Evolutionary conservation across 2,113 vertebrate species (phyloP).

Genomic region (Saguinus imperator): DNA sequence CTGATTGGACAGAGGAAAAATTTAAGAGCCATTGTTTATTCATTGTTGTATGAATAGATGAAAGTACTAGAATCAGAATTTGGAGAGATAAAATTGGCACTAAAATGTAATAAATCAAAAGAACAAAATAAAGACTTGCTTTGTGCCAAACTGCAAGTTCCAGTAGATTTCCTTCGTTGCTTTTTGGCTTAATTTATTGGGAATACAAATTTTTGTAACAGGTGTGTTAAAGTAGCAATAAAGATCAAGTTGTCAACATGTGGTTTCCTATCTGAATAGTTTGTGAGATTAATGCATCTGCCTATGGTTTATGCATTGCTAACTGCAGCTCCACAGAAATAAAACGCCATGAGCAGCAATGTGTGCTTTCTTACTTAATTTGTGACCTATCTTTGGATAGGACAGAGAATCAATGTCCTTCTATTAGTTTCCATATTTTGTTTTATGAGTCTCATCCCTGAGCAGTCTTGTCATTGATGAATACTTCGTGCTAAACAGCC

Average conservation of each 20-base stretch:
- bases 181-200: conserved; percentile 36
- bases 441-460: conserved; percentile 70
- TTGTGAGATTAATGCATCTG: conserved; percentile 71
- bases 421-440: conserved; percentile 61
- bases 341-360: background rate
- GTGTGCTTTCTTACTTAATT: conserved; percentile 78
- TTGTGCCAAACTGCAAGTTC: background rate
- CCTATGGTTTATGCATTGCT: conserved; percentile 56
- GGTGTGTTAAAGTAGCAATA: conserved; percentile 50
- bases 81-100: background rate
- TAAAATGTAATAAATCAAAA: background rate
- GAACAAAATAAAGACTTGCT: background rate
- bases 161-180: background rate
- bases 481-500: conserved; percentile 57
- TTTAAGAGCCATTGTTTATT: background rate
- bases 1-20: background rate
- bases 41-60: background rate
- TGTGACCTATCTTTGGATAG: conserved; percentile 61
- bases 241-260: conserved; percentile 50
- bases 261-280: conserved; percentile 51
- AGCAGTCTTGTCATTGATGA: conserved; percentile 54
- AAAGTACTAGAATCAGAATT: background rate
- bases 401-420: conserved; percentile 76
- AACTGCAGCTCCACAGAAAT: conserved; percentile 72
- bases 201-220: conserved; percentile 46